phyloP scores from a whole-genome alignment of 2,113 vertebrate species.

The Eretmochelys imbricata region DNA sequence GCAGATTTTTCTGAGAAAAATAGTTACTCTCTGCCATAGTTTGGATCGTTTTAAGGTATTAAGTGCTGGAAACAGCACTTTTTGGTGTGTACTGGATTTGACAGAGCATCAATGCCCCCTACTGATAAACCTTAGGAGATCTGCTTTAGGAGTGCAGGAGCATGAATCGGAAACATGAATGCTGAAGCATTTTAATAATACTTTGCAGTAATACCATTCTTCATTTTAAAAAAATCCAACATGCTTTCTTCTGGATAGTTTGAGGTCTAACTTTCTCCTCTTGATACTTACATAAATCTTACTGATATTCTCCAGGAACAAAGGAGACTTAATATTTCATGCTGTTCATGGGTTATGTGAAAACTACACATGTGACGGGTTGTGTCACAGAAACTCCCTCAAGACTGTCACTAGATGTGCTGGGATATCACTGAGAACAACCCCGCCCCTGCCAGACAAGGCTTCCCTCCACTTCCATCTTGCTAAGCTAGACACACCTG shows the following conservation, averaged over 20 bases:
- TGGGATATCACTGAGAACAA: too few relatives aligned
- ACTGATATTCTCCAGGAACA: conserved; percentile 31
- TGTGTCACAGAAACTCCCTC: too few relatives aligned
- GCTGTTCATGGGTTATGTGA: background rate
- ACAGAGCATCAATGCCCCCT: conserved; percentile 66
- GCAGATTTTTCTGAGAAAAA: conserved; percentile 44
- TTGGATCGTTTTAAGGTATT: conserved; percentile 58
- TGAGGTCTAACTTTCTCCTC: background rate
- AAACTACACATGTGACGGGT: too few relatives aligned
- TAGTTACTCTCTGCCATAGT: conserved; percentile 22
- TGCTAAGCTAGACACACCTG: too few relatives aligned
- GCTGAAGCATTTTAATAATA: background rate
- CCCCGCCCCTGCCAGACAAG: too few relatives aligned
- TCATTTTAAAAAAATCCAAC: background rate
- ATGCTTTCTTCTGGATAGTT: background rate
- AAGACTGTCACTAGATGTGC: too few relatives aligned
- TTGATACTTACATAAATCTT: conserved; percentile 18
- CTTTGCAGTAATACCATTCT: background rate
- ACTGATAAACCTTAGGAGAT: conserved; percentile 45
- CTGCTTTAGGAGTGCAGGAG: background rate
- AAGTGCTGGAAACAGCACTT: conserved; percentile 17
- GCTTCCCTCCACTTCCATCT: too few relatives aligned
- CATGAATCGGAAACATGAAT: background rate
- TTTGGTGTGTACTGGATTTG: conserved; percentile 17
- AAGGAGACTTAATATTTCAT: background rate